Conservation (phyloP, 2,797 vertebrate genomes). For the Naso thynnoides region DNA sequence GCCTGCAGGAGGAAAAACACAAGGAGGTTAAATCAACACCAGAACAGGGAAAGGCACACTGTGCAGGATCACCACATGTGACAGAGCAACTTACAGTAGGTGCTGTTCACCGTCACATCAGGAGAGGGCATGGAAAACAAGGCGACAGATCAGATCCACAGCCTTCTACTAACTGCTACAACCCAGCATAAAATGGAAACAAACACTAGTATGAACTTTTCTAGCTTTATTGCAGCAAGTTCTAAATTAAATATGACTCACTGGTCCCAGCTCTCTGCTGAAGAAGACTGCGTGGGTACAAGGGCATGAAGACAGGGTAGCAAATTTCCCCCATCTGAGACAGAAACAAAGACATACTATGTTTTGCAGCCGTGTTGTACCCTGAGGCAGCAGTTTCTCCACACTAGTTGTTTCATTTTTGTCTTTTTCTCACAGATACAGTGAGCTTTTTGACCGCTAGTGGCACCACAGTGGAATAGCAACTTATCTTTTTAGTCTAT, state of each 20-base stretch:
- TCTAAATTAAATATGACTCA: conserved; percentile 46
- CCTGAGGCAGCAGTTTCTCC: not conserved
- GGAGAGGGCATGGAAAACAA: conserved; percentile 27
- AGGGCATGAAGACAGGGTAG: not conserved
- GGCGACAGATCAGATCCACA: conserved; percentile 17
- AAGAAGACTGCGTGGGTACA: conserved; percentile 2
- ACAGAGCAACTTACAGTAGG: conserved; percentile 42
- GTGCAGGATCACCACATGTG: conserved; percentile 16
- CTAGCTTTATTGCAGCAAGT: not conserved
- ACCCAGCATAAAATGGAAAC: not conserved
- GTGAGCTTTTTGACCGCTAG: not conserved
- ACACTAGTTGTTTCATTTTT: too few species aligned
- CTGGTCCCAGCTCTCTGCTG: conserved; percentile 36
- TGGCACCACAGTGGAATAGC: not conserved
- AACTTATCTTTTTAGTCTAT: too few species aligned
- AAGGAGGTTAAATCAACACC: not conserved
- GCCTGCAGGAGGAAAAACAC: conserved; percentile 22
- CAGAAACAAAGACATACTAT: conserved; percentile 17
- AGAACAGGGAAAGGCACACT: not conserved
- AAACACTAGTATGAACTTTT: not conserved
- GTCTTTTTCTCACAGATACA: conserved; percentile 1
- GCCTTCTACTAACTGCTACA: not conserved
- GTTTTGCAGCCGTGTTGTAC: not conserved
- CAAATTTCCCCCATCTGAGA: conserved; percentile 14
- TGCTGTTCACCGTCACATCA: conserved; percentile 47